Evolutionary conservation across 53 echinoderm and acorn worm genomes (phyloP), one percentile per base, ranked within the genome.

Genomic region (Holothuria scabra): DNA sequence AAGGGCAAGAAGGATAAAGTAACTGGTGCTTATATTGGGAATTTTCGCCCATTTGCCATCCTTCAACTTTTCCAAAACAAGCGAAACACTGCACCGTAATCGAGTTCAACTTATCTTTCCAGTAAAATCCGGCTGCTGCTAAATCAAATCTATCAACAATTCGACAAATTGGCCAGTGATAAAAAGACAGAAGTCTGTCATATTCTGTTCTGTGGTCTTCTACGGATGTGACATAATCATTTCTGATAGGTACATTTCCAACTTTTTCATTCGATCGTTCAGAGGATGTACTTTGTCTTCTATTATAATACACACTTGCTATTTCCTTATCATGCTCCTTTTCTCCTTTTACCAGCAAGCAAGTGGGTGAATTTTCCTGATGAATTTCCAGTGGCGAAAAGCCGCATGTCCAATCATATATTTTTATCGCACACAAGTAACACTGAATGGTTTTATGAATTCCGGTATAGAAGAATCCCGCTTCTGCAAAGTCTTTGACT

Each of bases 101-200:
- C 8, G 84, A 81, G 49, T 55, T 82, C 8, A 18, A 52, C 16
- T 79, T 76, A 41, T 83, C 60, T 13, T 34, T 79, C 74, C 83
- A 93, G 35, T 83, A 92, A 67, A 99, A 99, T 28, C 99, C 99
- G 13, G 99, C 93, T 69, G 85, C 95, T 12, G 99, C 95, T 56
- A 95, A 58, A 34, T 92, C 92, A 5, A 85, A 59, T 0, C 95
- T 93, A 41, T 89, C 87, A 10, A 91, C 82, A 19, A 91, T 93
- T 66, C 28, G 69, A 28, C 59, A 70, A 58, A 86, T 81, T 8
- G 99, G 95, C 99, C 99, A 99, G 31, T 74, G 83, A 28, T 85
- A 80, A 71, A 93, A 95, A 0, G 99, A 93, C 21, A 93, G 68
- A 33, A 99, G 87, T 16, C 99, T 91, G n/a, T 86, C 90, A 79